Evolutionary conservation across 2,113 vertebrate genomes (phyloP), one percentile per base, ranked within the genome.

Genomic region (Pundamilia nyererei): DNA sequence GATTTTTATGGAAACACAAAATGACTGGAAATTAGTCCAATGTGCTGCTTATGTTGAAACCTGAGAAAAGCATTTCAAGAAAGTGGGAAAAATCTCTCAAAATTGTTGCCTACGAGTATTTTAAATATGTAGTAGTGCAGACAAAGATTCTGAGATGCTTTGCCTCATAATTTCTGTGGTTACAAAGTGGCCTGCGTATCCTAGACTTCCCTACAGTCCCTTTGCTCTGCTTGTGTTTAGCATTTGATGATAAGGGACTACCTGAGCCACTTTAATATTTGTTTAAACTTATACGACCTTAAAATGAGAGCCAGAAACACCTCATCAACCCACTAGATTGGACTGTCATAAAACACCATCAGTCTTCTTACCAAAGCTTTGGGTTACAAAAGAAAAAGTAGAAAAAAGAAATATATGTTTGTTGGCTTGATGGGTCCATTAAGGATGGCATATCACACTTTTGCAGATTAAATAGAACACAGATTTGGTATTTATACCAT

Each of bases 231-330:
- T 62, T 60, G 12, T 56, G 54, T 84, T 81, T 83, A 81, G 80
- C 82, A 81, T 92, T 87, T 84, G 40, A 83, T 81, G 21, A 87
- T 62, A 70, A 84, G 87, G 38, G 24, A 33, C 72, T 89, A 89
- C 77, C 79, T 86, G 81, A 70, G 70, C 38, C 81, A 72, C 60
- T 84, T 88, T 47, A 85, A 56, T 54, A 82, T 86, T 38, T 90
- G 55, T 85, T 83, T 68, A 42, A 83, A 47, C 26, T 58, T 31
- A 6, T 92, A 91, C 86, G 40, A 82, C 75, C 53, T 79, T 92
- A 89, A 90, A 90, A 87, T n/a, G 21, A 81, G 24, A 56, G 33
- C 21, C 87, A 55, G 85, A 89, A 91, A 85, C 51, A 81, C 55
- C 80, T 62, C 75, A 51, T 29, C 9, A 85, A 81, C 21, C 68